Evolutionary conservation across 2,797 vertebrate species (phyloP).

Genomic region (Falco cherrug): DNA sequence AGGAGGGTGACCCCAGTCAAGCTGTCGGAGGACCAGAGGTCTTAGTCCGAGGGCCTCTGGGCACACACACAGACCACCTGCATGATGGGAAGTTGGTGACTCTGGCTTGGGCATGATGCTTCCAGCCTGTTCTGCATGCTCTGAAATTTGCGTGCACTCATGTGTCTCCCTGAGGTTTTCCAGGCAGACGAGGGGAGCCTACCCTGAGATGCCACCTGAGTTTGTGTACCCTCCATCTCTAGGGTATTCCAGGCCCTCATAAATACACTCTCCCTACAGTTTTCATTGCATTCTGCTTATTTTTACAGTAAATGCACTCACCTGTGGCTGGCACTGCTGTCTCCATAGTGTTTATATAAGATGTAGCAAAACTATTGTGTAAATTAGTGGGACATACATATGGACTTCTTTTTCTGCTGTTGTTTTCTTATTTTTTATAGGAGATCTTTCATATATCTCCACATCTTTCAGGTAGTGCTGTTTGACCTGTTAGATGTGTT

Average conservation of each 20-base stretch:
- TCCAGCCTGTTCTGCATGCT: background rate
- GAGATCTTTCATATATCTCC: background rate
- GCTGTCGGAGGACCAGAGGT: background rate
- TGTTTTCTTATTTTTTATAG: background rate
- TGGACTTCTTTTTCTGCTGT: background rate
- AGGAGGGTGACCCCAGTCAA: background rate
- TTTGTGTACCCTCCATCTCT: background rate
- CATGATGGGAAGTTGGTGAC: rapidly evolving
- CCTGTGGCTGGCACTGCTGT: background rate
- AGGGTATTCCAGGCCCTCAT: background rate
- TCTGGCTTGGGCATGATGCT: background rate
- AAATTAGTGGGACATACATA: background rate
- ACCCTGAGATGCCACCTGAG: background rate
- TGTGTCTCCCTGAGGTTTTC: background rate
- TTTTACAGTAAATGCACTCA: background rate
- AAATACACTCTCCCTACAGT: background rate
- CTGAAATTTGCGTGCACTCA: background rate
- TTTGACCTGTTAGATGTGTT: background rate
- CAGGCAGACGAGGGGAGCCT: background rate
- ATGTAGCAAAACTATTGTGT: background rate
- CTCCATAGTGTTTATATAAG: background rate
- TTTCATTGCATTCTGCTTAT: background rate
- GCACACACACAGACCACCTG: rapidly evolving
- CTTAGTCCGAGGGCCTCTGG: background rate
- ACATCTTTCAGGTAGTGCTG: background rate